Evolutionary conservation across 2,888 invertebrate species (phyloP).

Genomic region (Drosophila histrio): DNA sequence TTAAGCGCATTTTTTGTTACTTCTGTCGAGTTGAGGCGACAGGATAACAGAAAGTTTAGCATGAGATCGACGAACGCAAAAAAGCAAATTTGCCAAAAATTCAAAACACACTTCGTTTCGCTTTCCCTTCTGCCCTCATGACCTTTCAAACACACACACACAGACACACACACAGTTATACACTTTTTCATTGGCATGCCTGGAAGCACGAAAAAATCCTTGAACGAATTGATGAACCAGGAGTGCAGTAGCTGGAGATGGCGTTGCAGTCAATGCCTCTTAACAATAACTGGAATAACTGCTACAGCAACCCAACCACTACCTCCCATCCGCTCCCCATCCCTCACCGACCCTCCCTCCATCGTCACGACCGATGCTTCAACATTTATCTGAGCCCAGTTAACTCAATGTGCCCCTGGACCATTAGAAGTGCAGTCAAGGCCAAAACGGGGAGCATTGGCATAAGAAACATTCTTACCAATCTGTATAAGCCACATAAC

Average conservation of each 20-base stretch:
- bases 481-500: slow-evolving; percentile 6
- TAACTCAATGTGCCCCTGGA: slow-evolving; percentile 11
- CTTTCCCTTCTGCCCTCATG: slow-evolving; percentile 19
- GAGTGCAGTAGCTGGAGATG: slow-evolving; percentile 73
- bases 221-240: slow-evolving; percentile 80
- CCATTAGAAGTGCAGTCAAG: slow-evolving; percentile 55
- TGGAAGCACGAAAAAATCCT: slow-evolving; percentile 79
- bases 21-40: slow-evolving; percentile 74
- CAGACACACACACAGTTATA: neutral
- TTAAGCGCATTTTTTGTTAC: slow-evolving; percentile 74
- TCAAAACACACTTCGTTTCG: neutral
- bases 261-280: slow-evolving; percentile 46
- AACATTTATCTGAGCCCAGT: neutral
- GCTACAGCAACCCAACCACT: slow-evolving; percentile 25
- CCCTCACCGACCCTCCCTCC: no score
- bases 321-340: neutral
- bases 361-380: neutral
- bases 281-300: slow-evolving; percentile 65
- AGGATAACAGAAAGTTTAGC: slow-evolving; percentile 71
- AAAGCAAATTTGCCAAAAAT: slow-evolving; percentile 46
- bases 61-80: slow-evolving; percentile 7
- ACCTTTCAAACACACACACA: slow-evolving; percentile 28
- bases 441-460: slow-evolving; percentile 7
- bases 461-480: neutral
- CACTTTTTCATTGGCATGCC: slow-evolving; percentile 29